phyloP scores from a whole-genome alignment of 2,888 invertebrate species.

The Lasioglossum pauxillum region DNA sequence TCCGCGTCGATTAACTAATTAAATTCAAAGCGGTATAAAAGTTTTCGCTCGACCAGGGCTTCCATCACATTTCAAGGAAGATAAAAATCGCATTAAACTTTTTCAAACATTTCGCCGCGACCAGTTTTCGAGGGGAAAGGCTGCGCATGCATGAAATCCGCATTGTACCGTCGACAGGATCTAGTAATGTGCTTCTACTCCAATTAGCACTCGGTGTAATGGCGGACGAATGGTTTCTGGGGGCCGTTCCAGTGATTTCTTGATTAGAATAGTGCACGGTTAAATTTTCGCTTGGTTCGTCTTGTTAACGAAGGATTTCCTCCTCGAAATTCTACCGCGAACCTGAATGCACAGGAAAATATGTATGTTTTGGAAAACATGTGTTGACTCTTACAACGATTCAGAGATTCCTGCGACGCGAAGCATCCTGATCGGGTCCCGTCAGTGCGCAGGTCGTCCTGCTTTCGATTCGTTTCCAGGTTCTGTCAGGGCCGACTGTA shows the following conservation, averaged over 20 bases:
- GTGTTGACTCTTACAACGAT: background rate
- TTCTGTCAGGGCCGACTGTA: constrained; percentile 51
- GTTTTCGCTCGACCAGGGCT: background rate
- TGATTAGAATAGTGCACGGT: background rate
- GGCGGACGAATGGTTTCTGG: background rate
- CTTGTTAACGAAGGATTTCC: background rate
- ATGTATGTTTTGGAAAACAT: background rate
- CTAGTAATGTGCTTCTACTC: constrained; percentile 9
- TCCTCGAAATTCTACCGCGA: background rate
- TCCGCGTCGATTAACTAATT: background rate
- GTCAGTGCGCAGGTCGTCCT: background rate
- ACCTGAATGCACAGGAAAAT: background rate
- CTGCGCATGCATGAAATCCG: constrained; percentile 45
- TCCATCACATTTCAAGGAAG: background rate
- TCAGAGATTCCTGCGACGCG: background rate
- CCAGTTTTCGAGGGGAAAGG: background rate
- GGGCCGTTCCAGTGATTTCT: background rate
- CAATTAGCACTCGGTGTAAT: background rate
- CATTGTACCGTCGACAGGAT: constrained; percentile 30
- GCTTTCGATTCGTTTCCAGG: constrained; percentile 53
- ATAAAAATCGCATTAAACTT: constrained; percentile 8
- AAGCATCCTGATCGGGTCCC: background rate
- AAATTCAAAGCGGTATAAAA: background rate
- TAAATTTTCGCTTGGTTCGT: background rate
- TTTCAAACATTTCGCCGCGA: background rate